Percentiles rank a stretch among this genome's conserved stretches.
These are phyloP conservation scores for Lanius collurio DNA, from an alignment of 2,113 vertebrate genomes.

Conservation along the genomic window DNA sequence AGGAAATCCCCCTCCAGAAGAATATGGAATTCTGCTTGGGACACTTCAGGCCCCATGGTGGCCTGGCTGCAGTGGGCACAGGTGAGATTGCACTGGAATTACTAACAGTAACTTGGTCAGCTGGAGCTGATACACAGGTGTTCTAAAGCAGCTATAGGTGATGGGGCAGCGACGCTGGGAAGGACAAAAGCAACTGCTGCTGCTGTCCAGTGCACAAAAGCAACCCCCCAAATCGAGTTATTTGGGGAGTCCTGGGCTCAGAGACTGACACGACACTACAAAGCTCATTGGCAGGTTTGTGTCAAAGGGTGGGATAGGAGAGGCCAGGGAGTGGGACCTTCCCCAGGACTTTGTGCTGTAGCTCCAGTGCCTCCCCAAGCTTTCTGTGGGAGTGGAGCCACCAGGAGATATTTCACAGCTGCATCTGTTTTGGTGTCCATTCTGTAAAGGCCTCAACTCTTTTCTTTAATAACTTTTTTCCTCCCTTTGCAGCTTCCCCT, in stretches of 20 bases:
- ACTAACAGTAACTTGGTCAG: not conserved
- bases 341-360: not conserved
- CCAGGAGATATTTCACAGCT: not conserved
- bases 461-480: not conserved
- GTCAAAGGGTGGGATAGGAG: not conserved
- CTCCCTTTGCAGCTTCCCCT: not conserved
- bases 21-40: not conserved
- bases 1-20: not conserved
- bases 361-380: not conserved
- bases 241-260: not conserved
- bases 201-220: not conserved
- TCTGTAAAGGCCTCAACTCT: not conserved
- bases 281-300: not conserved
- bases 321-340: not conserved
- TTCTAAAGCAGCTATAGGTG: not conserved
- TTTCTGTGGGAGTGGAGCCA: not conserved
- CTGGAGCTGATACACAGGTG: not conserved
- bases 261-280: not conserved
- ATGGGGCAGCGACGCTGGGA: accelerated
- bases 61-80: not conserved
- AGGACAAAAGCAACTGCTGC: not conserved
- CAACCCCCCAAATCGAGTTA: not conserved
- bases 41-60: no score
- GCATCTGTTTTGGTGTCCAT: not conserved
- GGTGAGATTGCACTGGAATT: not conserved